Evolutionary conservation across 2,888 invertebrate genomes (phyloP), one percentile per base, ranked within the genome.

Genomic region (Dryocosmus kuriphilus): DNA sequence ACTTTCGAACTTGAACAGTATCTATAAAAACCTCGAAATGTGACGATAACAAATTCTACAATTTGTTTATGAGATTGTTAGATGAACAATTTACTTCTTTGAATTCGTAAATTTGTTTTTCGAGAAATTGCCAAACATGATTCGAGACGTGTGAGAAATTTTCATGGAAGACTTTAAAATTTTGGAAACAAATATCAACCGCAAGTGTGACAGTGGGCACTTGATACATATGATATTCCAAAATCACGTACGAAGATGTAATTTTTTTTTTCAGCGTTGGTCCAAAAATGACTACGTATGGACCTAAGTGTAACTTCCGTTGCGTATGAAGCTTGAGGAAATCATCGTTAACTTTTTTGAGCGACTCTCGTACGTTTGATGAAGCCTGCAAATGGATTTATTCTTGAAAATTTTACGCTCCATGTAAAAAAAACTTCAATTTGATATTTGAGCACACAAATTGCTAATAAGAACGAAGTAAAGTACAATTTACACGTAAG

Each of bases 101-200:
- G 22, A 63, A 63, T 30, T 61, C 32, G 60, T 80, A 78, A 14
- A 78, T 61, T 60, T 61, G 24, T 55, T 35, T 73, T 51, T 80
- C 80, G 9, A 80, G 60, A 78, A 74, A 80, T 24, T 80, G 77
- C 80, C 80, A 78, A 16, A 80, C 77, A 57, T 78, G 80, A 22
- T 76, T 78, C 35, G 67, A 78, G n/a, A 74, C 41, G 22, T 55
- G 11, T 3, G 78, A 55, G 78, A 62, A 78, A 22, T 46, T 57
- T 46, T 77, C 27, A 11, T 41, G 24, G 27, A 80, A 77, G 22
- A 80, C 74, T 74, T 80, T 80, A 46, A 65, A 57, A 8, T 19
- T 16, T 24, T 80, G 61, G 46, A 77, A 80, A 41, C 78, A 80
- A 16, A 80, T 22, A 35, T 80, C 77, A 16, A 80, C 76, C 30